Percentiles rank a stretch among this genome's conserved stretches.
Evolutionary conservation across 2,888 invertebrate genomes (phyloP).

Genomic region (Lepeophtheirus nordmannii): DNA sequence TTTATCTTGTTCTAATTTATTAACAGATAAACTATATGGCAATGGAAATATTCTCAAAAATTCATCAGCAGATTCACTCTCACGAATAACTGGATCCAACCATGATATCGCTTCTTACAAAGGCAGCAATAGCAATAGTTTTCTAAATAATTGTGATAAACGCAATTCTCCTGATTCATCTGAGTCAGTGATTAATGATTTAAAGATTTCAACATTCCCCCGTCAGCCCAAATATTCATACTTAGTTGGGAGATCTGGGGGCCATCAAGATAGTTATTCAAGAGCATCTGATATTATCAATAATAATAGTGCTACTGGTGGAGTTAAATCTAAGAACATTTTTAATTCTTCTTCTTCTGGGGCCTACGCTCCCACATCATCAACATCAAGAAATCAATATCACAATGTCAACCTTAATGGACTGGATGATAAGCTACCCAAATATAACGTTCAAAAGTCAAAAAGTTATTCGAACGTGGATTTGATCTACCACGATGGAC

Average conservation of each 20-base stretch:
- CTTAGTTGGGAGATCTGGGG: conserved; percentile 9
- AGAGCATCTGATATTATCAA: no score
- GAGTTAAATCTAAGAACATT: no score
- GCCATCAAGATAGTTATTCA: no score
- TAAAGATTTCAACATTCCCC: neutral
- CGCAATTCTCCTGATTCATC: neutral
- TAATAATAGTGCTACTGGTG: no score
- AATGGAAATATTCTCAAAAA: neutral
- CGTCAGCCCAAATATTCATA: conserved; percentile 23
- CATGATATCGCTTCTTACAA: neutral
- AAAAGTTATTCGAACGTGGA: conserved; percentile 20
- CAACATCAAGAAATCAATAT: no score
- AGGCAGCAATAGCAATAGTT: neutral
- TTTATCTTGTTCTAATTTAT: conserved; percentile 1
- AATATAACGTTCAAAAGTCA: conserved; percentile 2
- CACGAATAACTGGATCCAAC: neutral
- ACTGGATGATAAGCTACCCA: neutral
- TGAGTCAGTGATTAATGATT: conserved; percentile 5
- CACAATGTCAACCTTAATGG: no score
- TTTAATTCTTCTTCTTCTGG: no score
- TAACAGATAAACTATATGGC: neutral
- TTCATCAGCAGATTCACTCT: neutral
- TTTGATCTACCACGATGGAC: neutral
- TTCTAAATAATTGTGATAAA: neutral
- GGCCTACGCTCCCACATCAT: no score